Conservation (phyloP, 2,113 vertebrate species). For the Osmerus mordax region DNA sequence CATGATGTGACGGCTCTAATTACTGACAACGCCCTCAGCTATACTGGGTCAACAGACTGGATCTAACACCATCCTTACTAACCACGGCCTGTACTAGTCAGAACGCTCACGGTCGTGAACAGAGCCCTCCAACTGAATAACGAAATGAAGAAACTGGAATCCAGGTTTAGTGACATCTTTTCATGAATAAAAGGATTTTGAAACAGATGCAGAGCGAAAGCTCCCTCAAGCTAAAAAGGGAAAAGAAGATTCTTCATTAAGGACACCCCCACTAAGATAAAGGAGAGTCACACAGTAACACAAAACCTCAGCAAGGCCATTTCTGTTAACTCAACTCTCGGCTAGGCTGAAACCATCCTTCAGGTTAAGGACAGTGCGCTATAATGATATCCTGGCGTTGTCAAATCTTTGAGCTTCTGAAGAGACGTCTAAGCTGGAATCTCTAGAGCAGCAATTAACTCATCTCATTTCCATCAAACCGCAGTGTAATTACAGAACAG, state of each 20-base stretch:
- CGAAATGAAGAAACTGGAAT: background rate
- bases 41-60: conserved; percentile 4
- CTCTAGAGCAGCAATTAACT: no score
- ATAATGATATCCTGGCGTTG: background rate
- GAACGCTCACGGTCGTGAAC: background rate
- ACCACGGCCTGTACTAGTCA: background rate
- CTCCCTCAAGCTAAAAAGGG: background rate
- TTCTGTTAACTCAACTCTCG: no score
- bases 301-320: background rate
- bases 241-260: conserved; percentile 2
- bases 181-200: no score
- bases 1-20: conserved; percentile 24
- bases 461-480: no score
- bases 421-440: background rate
- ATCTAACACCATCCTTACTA: conserved; percentile 10
- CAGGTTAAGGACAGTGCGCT: background rate
- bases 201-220: background rate
- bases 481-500: background rate
- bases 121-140: conserved; percentile 1
- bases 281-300: background rate
- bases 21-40: conserved; percentile 33
- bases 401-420: background rate
- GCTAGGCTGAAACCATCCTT: background rate
- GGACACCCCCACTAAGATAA: conserved; percentile 2
- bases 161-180: background rate